These are phyloP conservation scores for Notolepis coatsorum DNA, from an alignment of 2,797 vertebrate genomes.

Conservation along the genomic window DNA sequence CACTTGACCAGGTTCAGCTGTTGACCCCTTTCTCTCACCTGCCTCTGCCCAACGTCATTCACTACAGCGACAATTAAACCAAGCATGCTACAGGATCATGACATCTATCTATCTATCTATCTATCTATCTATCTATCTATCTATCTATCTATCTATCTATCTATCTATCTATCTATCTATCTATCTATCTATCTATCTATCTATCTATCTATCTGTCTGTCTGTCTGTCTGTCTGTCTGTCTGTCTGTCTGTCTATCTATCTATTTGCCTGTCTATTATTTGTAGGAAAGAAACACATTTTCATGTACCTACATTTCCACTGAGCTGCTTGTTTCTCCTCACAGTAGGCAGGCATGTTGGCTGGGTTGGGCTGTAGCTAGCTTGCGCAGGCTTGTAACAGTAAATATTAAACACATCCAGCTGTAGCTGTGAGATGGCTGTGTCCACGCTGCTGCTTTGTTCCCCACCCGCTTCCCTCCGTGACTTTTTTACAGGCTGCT, in stretches of 20 bases:
- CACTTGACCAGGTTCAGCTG: conserved; percentile 28
- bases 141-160: background rate
- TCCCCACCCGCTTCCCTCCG: conserved; percentile 13
- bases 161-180: background rate
- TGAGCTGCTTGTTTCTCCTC: conserved; percentile 40
- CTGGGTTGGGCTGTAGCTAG: conserved; percentile 32
- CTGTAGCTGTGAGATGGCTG: conserved; percentile 50
- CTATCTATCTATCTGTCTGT: background rate
- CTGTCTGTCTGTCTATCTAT: background rate
- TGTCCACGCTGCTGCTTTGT: background rate
- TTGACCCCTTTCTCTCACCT: conserved; percentile 17
- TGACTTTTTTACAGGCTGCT: conserved; percentile 46
- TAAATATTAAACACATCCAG: conserved; percentile 69
- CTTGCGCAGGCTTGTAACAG: conserved; percentile 46
- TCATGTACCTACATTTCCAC: background rate
- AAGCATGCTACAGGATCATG: too few relatives aligned
- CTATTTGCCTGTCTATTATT: too few relatives aligned
- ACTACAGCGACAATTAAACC: too few relatives aligned
- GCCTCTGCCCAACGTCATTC: conserved; percentile 7
- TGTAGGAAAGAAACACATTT: too few relatives aligned
- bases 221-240: background rate
- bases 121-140: background rate
- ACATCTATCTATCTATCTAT: background rate
- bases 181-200: background rate
- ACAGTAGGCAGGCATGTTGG: conserved; percentile 38